Percentiles rank a stretch among this genome's conserved stretches.
phyloP scores from a whole-genome alignment of 2,113 vertebrate species.

The Petaurus breviceps region DNA sequence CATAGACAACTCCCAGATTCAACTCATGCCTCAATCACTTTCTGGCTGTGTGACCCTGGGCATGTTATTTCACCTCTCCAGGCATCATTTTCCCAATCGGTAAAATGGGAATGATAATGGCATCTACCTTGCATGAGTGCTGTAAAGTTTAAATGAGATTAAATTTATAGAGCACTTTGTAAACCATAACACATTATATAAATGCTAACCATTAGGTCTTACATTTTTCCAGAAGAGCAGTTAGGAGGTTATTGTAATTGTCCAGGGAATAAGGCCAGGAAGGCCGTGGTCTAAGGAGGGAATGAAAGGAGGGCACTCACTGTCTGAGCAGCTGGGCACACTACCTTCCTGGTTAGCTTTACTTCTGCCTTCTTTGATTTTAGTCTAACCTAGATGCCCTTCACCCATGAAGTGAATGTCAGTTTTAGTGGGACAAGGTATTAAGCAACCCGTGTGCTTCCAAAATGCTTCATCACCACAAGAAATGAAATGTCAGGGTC shows the following conservation, averaged over 20 bases:
- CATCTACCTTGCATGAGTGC: background rate
- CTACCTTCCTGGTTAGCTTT: background rate
- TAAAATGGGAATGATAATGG: background rate
- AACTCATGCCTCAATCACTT: background rate
- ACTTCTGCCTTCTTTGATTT: constrained; percentile 5
- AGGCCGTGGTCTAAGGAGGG: background rate
- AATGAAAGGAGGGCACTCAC: background rate
- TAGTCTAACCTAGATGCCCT: constrained; percentile 32
- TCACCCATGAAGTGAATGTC: background rate
- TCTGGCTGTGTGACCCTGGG: background rate
- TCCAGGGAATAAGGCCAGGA: background rate
- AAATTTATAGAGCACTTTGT: background rate
- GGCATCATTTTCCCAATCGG: background rate
- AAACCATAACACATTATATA: background rate
- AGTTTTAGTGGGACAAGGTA: constrained; percentile 1
- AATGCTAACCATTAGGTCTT: background rate
- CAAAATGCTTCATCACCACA: constrained; percentile 31
- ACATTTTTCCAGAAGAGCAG: background rate
- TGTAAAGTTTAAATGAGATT: background rate
- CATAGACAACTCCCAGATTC: background rate
- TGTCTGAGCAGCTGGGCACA: background rate
- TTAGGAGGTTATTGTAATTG: background rate
- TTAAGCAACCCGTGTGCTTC: constrained; percentile 21
- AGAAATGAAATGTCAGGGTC: background rate
- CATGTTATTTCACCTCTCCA: background rate